phyloP scores from a whole-genome alignment of 2,888 invertebrate species.

The Alentia gelatinosa region DNA sequence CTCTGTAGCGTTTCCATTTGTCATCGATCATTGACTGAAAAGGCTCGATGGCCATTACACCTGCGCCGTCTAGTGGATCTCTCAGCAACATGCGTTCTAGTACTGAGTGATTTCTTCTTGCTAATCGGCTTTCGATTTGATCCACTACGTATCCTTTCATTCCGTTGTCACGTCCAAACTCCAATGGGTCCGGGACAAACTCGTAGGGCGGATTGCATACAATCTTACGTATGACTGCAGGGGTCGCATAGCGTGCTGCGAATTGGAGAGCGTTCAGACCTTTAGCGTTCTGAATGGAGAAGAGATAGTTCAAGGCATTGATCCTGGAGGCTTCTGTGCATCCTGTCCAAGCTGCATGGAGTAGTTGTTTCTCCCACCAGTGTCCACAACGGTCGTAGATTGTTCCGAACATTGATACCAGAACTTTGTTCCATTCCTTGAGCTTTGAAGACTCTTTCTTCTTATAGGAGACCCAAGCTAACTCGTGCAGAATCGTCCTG shows the following conservation, averaged over 20 bases:
- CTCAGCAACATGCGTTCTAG: constrained; percentile 44
- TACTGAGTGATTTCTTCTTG: neutral
- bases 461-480: constrained; percentile 21
- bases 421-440: constrained; percentile 34
- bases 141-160: constrained; percentile 42
- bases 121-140: constrained; percentile 36
- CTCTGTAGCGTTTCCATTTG: constrained; percentile 44
- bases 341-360: constrained; percentile 12
- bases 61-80: constrained; percentile 20
- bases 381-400: neutral
- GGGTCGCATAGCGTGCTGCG: constrained; percentile 17
- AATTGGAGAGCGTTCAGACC: constrained; percentile 24
- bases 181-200: constrained; percentile 47
- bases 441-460: neutral
- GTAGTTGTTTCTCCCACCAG: constrained; percentile 53
- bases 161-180: constrained; percentile 29
- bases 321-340: constrained; percentile 41
- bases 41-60: constrained; percentile 41
- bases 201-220: constrained; percentile 25
- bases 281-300: neutral
- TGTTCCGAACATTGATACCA: constrained; percentile 9
- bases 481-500: constrained; percentile 42
- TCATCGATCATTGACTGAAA: constrained; percentile 50
- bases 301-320: constrained; percentile 49
- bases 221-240: constrained; percentile 41